These are phyloP conservation scores for Prionailurus bengalensis DNA, from an alignment of 2,113 vertebrate genomes.

Conservation along the genomic window DNA sequence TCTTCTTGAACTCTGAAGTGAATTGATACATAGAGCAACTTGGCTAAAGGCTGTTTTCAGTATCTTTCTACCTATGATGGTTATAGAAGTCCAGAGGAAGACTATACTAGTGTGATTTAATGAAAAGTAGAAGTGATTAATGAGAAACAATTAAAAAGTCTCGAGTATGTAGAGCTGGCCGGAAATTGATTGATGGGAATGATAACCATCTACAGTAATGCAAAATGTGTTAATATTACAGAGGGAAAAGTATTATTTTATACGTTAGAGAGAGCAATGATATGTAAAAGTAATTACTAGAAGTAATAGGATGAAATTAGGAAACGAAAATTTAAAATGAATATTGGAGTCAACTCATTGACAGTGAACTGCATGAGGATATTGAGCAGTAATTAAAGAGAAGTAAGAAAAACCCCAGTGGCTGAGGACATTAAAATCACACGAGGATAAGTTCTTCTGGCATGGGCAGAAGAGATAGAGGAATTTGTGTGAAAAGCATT, in stretches of 20 bases:
- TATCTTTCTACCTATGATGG: neutral
- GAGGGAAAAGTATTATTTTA: constrained; percentile 48
- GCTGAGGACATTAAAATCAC: neutral
- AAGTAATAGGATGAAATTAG: constrained; percentile 63
- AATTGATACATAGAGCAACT: neutral
- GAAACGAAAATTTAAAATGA: constrained; percentile 55
- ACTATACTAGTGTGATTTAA: neutral
- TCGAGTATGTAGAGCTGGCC: constrained; percentile 11
- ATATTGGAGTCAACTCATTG: neutral
- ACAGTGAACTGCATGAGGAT: neutral
- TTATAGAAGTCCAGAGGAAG: neutral
- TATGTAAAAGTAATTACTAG: constrained; percentile 73
- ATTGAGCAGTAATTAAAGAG: constrained; percentile 6
- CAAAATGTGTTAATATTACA: constrained; percentile 62
- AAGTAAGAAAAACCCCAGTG: neutral
- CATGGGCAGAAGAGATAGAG: neutral
- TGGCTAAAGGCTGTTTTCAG: neutral
- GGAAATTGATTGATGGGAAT: constrained; percentile 32
- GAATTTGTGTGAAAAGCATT: neutral
- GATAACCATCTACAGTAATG: neutral
- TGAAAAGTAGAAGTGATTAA: constrained; percentile 43
- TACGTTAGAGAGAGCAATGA: constrained; percentile 55
- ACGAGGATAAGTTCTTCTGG: neutral
- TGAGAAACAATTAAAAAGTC: constrained; percentile 53
- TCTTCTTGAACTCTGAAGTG: neutral